Evolutionary conservation across 1,140 invertebrate species (phyloP), one percentile per base, ranked within the genome.

Genomic region (Calliphora vicina): DNA sequence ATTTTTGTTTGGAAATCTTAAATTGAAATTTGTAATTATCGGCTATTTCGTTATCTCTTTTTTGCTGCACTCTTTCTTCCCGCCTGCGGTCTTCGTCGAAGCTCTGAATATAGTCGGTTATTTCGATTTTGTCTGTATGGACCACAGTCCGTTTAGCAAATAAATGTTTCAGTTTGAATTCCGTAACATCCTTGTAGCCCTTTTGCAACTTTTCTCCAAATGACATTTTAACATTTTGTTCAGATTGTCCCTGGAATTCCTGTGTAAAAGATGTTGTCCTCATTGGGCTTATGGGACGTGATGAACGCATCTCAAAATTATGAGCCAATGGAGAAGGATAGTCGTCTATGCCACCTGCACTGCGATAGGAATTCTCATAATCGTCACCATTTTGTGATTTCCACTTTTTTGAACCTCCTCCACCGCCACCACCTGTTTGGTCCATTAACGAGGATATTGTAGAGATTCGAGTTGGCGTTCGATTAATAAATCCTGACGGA

Each of bases 371-470:
- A 43, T 26, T 43, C 23, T 78, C 74, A 12, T 78, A 15, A 35
- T 76, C 73, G 10, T 15, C 35, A 23, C 23, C n/a, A 84, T 88
- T 13, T 45, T 45, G 5, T 61, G 71, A 50, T 67, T 29, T 80
- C 20, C 26, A 10, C 13, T 29, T 74, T 43, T 78, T 78, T 43
- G 42, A 23, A 15, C 25, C 85, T 82, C 25, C 85, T 82, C 45
- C 85, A 74, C 67, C 71, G 6, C 67, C 76, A 50, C 67, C 61
- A 10, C 13, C 76, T 1, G 84, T 84, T 43, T 88, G 84, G 23
- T 88, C 84, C 86, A 90, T 88, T 25, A 90, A 43, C 6, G 88
- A 89, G 27, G 88, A 87, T 57, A 90, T 87, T 10, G 89, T 90
- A 12, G 88, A 89, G 45, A 90, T 90, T 42, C 86, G 84, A 23